Base-by-base conservation (phyloP, 2,888 invertebrate genomes). In the Volucella inanis region DNA sequence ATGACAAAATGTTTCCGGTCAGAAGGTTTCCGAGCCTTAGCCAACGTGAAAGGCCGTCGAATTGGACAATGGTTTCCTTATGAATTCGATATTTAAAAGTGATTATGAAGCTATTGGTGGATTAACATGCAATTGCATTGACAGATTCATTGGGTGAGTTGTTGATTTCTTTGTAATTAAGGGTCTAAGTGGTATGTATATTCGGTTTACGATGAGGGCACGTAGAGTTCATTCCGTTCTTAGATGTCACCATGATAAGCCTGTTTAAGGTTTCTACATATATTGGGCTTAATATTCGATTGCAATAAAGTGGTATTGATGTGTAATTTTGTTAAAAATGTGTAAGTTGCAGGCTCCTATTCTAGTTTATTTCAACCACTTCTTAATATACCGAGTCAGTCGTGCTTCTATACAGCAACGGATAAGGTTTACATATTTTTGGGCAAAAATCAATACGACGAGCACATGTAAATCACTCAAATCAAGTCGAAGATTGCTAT, bases 51-150 rank as follows among this genome's bases (percentile, higher is more conserved):
- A 14, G 72, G 18, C 65, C 31, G 6, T 31, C 31, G 12, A 67
- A 41, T 12, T 38, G n/a, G 50, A 74, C 72, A 68, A 64, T 68
- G 68, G 52, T 31, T 50, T 83, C 78, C 61, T 55, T 83, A 79
- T 79, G 83, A 78, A 57, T 83, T 78, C 64, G 62, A 39, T 79
- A 83, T 83, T 83, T 79, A 79, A 83, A 83, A 83, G 82, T 72
- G 54, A 82, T 78, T 82, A 82, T 49, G 54, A 82, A 67, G 38
- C 43, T 38, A 78, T 72, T 67, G 72, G 82, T 31, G 31, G n/a
- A 14, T 82, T 49, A 61, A 68, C 68, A 39, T 62, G 38, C 38
- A 50, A 41, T 47, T 14, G 41, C 31, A 18, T 31, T 47, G 68
- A 8, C 8, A 8, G 9, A 38, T 49, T 52, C 50, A 65, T 55